A percentile compares a stretch with the other conserved stretches of the same genome.
phyloP scores from a whole-genome alignment of 2,113 vertebrate genomes.

The Prunella himalayana region DNA sequence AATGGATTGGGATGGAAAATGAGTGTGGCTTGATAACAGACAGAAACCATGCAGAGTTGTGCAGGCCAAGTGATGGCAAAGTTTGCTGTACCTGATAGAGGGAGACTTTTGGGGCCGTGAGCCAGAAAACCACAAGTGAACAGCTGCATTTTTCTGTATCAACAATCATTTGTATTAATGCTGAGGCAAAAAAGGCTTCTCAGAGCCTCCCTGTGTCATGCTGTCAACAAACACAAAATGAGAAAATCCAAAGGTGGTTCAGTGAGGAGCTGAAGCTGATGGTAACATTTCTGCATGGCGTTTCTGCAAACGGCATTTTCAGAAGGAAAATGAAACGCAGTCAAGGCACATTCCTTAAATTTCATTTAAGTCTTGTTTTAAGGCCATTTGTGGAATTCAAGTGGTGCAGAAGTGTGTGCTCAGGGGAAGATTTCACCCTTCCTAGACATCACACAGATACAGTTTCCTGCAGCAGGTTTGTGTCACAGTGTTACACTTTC shows the following conservation, averaged over 20 bases:
- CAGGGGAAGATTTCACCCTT: neutral
- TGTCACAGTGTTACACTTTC: neutral
- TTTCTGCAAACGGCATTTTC: neutral
- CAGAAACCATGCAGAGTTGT: neutral
- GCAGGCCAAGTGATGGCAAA: neutral
- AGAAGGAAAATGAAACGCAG: neutral
- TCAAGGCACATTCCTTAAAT: neutral
- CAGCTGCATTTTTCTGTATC: neutral
- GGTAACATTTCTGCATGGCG: neutral
- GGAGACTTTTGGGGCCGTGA: neutral
- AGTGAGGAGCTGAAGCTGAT: neutral
- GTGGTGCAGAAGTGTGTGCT: neutral
- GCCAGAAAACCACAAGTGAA: neutral
- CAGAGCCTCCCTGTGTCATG: accelerated
- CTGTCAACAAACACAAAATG: neutral
- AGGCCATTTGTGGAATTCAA: neutral
- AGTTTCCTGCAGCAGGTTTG: neutral
- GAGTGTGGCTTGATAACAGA: neutral
- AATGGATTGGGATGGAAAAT: neutral
- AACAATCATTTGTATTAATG: neutral
- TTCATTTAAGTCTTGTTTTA: neutral
- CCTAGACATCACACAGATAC: neutral
- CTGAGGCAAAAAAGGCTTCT: neutral
- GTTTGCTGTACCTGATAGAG: neutral
- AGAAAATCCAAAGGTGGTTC: neutral